phyloP scores from a whole-genome alignment of 1,140 invertebrate species.

The Proctacanthus coquilletti region DNA sequence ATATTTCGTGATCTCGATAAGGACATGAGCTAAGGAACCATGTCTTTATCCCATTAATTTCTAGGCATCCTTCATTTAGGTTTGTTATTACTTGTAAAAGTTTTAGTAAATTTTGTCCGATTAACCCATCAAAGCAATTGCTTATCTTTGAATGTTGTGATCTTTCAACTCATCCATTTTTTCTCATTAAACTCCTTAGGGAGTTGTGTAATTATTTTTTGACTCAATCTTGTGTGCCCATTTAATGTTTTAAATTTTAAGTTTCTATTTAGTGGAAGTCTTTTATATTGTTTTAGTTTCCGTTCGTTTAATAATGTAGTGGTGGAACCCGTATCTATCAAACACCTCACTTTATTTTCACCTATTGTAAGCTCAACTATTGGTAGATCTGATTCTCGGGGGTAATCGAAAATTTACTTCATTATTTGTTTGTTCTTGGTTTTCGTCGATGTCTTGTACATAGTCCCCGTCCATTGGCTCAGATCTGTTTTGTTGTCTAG shows the following conservation, averaged over 20 bases:
- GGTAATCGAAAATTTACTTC: conserved; percentile 3
- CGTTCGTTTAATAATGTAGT: conserved; percentile 2
- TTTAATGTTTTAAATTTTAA: conserved; percentile 2
- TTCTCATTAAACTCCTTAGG: conserved; percentile 5
- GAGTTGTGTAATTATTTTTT: conserved; percentile 4
- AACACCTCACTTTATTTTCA: conserved; percentile 2
- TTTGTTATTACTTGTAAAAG: conserved; percentile 1
- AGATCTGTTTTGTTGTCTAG: too few relatives aligned
- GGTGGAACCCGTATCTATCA: conserved; percentile 4
- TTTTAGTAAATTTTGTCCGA: conserved; percentile 7
- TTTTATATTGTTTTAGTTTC: conserved; percentile 1
- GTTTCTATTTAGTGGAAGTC: background rate
- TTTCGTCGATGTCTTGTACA: background rate
- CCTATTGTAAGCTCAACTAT: background rate
- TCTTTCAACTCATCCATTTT: conserved; percentile 3
- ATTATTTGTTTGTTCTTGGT: too few relatives aligned
- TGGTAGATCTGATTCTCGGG: conserved; percentile 1
- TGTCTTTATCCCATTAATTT: conserved; percentile 2
- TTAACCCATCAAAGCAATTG: conserved; percentile 1
- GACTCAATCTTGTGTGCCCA: background rate
- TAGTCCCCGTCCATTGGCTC: too few relatives aligned
- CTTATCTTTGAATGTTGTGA: background rate
- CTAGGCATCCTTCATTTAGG: conserved; percentile 1
- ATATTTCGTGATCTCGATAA: conserved; percentile 2
- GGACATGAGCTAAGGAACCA: conserved; percentile 2